phyloP scores from a whole-genome alignment of 2,113 vertebrate species.

The Zosterops lateralis region DNA sequence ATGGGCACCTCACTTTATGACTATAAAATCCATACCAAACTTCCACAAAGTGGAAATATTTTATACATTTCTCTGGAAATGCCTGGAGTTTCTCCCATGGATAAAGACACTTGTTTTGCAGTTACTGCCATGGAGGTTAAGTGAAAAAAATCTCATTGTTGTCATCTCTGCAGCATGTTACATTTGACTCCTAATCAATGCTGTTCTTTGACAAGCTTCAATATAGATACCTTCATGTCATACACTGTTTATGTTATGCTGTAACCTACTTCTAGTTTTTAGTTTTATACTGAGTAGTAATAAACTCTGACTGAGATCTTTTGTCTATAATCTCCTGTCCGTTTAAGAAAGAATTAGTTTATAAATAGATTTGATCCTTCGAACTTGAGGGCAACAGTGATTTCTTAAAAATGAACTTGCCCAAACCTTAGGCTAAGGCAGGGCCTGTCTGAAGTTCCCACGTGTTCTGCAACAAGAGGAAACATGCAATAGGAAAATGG shows the following conservation, averaged over 20 bases:
- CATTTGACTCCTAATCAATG: neutral
- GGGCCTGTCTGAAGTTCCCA: neutral
- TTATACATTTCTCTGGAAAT: neutral
- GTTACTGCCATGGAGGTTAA: neutral
- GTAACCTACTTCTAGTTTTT: neutral
- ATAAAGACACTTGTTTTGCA: neutral
- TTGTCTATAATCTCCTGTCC: neutral
- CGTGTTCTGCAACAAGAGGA: too few relatives aligned
- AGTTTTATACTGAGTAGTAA: neutral
- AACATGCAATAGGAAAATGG: neutral
- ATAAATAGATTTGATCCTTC: neutral
- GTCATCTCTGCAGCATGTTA: neutral
- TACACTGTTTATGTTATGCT: neutral
- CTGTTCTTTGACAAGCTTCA: neutral
- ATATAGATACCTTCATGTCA: neutral
- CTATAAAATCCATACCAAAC: neutral
- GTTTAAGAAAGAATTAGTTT: neutral
- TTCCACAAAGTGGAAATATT: neutral
- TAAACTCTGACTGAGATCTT: neutral
- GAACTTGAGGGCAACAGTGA: rapidly evolving
- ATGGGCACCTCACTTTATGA: neutral
- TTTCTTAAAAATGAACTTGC: neutral
- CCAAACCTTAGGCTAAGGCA: neutral
- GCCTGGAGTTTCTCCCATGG: rapidly evolving
- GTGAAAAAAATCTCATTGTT: neutral